These are phyloP conservation scores for Nemapogon koenigi DNA, from an alignment of 2,888 invertebrate genomes.

Conservation along the genomic window DNA sequence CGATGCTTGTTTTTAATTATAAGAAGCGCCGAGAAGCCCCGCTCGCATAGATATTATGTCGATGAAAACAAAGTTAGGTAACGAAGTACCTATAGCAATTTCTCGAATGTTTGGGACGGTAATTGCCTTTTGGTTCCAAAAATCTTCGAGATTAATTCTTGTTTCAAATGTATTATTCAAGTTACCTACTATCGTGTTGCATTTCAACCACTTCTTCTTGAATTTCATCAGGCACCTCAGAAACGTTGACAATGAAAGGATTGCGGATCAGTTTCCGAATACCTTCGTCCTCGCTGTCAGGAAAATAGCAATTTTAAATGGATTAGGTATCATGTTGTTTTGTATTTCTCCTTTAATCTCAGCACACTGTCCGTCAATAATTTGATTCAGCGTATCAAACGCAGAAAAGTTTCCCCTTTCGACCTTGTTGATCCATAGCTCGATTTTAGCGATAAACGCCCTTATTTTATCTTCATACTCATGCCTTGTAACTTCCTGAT, in stretches of 20 bases:
- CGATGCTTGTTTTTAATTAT: no score
- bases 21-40: no score
- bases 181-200: not conserved
- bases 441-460: constrained; percentile 7
- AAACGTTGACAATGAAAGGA: not conserved
- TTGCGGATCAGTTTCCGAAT: not conserved
- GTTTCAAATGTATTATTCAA: no score
- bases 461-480: not conserved
- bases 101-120: not conserved
- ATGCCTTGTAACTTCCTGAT: not conserved
- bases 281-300: constrained; percentile 10
- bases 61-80: no score
- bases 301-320: constrained; percentile 12
- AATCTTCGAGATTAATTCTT: not conserved
- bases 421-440: constrained; percentile 10
- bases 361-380: constrained; percentile 10
- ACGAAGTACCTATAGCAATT: not conserved
- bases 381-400: constrained; percentile 9
- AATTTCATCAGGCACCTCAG: not conserved
- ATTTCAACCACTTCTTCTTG: not conserved
- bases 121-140: not conserved
- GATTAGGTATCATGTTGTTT: constrained; percentile 13
- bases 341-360: not conserved
- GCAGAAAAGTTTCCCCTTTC: constrained; percentile 8
- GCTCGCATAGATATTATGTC: no score